These are phyloP conservation scores for Spea bombifrons DNA, from an alignment of 2,113 vertebrate genomes.

Conservation along the genomic window DNA sequence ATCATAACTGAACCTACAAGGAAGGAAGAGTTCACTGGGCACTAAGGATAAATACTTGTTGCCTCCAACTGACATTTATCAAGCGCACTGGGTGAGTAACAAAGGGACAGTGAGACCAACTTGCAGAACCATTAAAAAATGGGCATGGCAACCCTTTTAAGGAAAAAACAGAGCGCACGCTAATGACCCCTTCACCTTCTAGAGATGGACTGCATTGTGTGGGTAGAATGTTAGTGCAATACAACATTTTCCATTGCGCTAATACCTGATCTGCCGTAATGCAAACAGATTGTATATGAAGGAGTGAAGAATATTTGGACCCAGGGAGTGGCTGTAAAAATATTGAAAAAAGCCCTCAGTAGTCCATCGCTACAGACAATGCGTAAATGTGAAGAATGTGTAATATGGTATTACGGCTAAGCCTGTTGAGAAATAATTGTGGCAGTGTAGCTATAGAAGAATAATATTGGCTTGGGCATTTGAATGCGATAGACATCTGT, in stretches of 20 bases:
- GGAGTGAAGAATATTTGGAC: neutral
- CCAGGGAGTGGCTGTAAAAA: slow-evolving; percentile 51
- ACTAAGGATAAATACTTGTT: too few species aligned
- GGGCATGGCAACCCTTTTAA: too few species aligned
- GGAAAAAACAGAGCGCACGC: too few species aligned
- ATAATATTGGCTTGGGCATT: slow-evolving; percentile 25
- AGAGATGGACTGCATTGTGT: too few species aligned
- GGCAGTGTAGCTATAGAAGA: slow-evolving; percentile 47
- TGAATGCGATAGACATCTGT: slow-evolving; percentile 31
- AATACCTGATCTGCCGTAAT: neutral
- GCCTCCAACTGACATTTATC: too few species aligned
- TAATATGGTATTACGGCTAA: slow-evolving; percentile 51
- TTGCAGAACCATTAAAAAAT: too few species aligned
- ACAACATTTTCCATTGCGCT: neutral
- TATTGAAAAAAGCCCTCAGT: slow-evolving; percentile 46
- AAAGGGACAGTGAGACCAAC: too few species aligned
- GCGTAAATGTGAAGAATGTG: slow-evolving; percentile 33
- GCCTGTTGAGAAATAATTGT: slow-evolving; percentile 46
- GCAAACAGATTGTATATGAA: neutral
- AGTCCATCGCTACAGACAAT: slow-evolving; percentile 45
- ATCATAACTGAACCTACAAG: too few species aligned
- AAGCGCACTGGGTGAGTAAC: too few species aligned
- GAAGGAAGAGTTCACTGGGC: too few species aligned
- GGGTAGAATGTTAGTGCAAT: too few species aligned
- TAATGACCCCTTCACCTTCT: too few species aligned